Percentiles rank a stretch among this genome's conserved stretches.
Conservation (phyloP, 2,113 vertebrate species). For the Pyrgilauda ruficollis region DNA sequence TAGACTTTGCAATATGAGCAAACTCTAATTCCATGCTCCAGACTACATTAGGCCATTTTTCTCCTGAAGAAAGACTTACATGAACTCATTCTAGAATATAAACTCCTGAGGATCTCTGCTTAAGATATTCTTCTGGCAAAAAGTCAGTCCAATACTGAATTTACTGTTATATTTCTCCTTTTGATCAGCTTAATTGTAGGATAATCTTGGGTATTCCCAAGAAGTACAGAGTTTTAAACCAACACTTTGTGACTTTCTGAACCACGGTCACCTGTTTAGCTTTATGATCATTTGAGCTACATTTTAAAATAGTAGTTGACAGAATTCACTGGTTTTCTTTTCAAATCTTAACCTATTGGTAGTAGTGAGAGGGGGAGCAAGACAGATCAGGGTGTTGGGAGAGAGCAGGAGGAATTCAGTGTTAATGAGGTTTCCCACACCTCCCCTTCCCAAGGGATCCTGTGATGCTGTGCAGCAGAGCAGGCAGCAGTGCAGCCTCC, state of each 20-base stretch:
- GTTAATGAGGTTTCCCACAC: not conserved
- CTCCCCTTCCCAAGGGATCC: not conserved
- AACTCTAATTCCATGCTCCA: not conserved
- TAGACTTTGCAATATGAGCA: not conserved
- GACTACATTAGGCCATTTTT: not conserved
- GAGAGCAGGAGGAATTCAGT: not conserved
- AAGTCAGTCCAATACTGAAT: not conserved
- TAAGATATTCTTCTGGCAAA: not conserved
- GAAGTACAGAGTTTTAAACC: not conserved
- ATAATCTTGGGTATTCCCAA: not conserved
- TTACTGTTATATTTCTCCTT: not conserved
- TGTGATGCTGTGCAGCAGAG: not conserved
- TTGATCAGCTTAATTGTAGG: not conserved
- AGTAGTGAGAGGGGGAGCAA: not conserved
- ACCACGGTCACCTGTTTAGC: rapidly evolving
- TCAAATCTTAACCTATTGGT: not conserved
- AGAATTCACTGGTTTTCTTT: not conserved
- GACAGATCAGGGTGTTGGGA: not conserved
- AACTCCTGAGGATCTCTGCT: not conserved
- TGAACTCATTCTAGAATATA: not conserved
- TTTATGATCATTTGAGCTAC: not conserved
- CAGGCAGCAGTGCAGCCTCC: not conserved
- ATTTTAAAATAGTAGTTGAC: not conserved
- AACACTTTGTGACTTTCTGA: not conserved
- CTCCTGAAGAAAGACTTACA: not conserved